A percentile compares a stretch with the other conserved stretches of the same genome.
These are phyloP conservation scores for Eristalis tenax DNA, from an alignment of 2,888 invertebrate genomes.

Conservation along the genomic window DNA sequence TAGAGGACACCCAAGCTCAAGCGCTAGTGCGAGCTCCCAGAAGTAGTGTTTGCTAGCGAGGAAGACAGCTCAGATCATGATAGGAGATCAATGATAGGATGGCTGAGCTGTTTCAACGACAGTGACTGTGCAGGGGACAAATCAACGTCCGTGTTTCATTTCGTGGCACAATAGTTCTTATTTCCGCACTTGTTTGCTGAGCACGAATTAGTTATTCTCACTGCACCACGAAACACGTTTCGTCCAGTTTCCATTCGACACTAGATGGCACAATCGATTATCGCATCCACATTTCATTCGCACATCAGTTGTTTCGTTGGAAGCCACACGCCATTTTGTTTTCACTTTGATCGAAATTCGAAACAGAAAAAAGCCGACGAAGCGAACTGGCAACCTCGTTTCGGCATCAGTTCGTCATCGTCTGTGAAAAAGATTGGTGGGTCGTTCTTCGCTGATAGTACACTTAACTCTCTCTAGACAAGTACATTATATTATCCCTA, in stretches of 20 bases:
- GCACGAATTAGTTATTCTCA: too few relatives aligned
- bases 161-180: too few relatives aligned
- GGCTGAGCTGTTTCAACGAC: too few relatives aligned
- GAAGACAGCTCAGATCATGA: too few relatives aligned
- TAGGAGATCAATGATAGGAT: too few relatives aligned
- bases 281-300: background rate
- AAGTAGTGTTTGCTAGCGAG: background rate
- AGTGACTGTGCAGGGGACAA: too few relatives aligned
- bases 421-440: slow-evolving; percentile 60
- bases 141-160: too few relatives aligned
- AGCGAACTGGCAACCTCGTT: slow-evolving; percentile 43
- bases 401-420: slow-evolving; percentile 71
- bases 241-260: background rate
- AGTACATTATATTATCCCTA: slow-evolving; percentile 44
- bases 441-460: slow-evolving; percentile 41
- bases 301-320: slow-evolving; percentile 21
- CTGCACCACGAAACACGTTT: too few relatives aligned
- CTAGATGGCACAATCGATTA: background rate
- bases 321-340: slow-evolving; percentile 20
- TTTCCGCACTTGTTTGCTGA: too few relatives aligned
- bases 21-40: background rate
- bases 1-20: too few relatives aligned
- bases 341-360: slow-evolving; percentile 20
- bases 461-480: slow-evolving; percentile 41
- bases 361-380: slow-evolving; percentile 35